A percentile compares a stretch with the other conserved stretches of the same genome.
Conservation (phyloP, 2,113 vertebrate genomes). For the Oncorhynchus kisutch region DNA sequence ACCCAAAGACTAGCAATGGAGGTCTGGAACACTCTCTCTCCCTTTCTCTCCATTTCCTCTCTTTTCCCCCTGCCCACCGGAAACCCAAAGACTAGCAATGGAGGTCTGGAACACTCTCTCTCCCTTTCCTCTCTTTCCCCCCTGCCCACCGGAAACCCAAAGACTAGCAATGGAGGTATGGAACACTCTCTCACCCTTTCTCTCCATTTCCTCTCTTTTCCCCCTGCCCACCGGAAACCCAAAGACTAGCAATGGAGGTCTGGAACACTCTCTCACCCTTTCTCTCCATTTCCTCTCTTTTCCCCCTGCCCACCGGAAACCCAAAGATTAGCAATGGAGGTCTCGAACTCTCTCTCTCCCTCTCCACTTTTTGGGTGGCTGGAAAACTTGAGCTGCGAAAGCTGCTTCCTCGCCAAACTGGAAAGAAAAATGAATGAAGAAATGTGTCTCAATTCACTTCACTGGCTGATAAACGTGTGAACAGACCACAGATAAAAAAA, state of each 20-base stretch:
- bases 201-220: no score
- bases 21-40: slow-evolving; percentile 49
- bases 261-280: slow-evolving; percentile 41
- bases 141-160: no score
- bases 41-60: background rate
- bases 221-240: slow-evolving; percentile 49
- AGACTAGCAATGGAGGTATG: no score
- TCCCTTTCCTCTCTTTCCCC: background rate
- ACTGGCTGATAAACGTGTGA: slow-evolving; percentile 56
- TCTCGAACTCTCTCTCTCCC: slow-evolving; percentile 44
- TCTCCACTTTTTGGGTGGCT: slow-evolving; percentile 67
- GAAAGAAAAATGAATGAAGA: slow-evolving; percentile 29
- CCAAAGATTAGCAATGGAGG: slow-evolving; percentile 52
- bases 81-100: slow-evolving; percentile 58
- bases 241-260: slow-evolving; percentile 54
- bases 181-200: no score
- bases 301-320: slow-evolving; percentile 49
- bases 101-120: slow-evolving; percentile 52
- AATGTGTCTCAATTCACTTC: slow-evolving; percentile 2
- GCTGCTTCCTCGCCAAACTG: slow-evolving; percentile 44
- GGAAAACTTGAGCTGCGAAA: slow-evolving; percentile 67
- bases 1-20: slow-evolving; percentile 54
- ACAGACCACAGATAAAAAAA: slow-evolving; percentile 51
- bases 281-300: slow-evolving; percentile 30
- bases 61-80: slow-evolving; percentile 21